Base-by-base conservation (phyloP, 2,888 invertebrate genomes). In the Tiliacea aurago region DNA sequence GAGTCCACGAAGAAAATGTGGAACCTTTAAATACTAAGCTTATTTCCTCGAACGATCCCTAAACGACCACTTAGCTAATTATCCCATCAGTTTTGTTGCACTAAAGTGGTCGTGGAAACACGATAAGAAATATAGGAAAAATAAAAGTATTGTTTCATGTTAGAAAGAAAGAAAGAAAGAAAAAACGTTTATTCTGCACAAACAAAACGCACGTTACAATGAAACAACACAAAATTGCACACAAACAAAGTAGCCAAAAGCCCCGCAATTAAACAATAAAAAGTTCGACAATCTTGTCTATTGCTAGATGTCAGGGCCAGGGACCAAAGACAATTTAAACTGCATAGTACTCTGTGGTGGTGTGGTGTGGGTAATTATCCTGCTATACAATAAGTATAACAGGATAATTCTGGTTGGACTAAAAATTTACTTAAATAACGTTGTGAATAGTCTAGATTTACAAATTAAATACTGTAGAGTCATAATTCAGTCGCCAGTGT, bases 41-140 rank as follows among this genome's bases (percentile, higher is more conserved):
- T 55, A 64, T 75, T 73, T 73, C 49, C 56, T 74, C 33, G 23
- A 79, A 61, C 51, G 43, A 33, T 63, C 72, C 65, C 63, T 70
- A 45, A 69, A 51, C 56, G 74, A 59, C 69, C 77, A 84, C 77
- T 84, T 71, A 73, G 77, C 53, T 83, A 84, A 84, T 80, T 74
- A 73, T 61, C 56, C 58, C 58, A 73, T 80, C 83, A 80, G 63
- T 79, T 73, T n/a, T 56, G 51, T 33, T 72, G 69, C 49, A 73
- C 28, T 47, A 45, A 18, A n/a, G 45, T 49, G 73, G 62, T 65
- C 41, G 41, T 28, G 56, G n/a, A 37, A 63, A 63, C 49, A 55
- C 23, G 37, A 73, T 70, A 69, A 63, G 33, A 58, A 45, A 56
- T 45, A n/a, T n/a, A 4, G 18, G 28, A 61, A 45, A 55, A 76